phyloP scores from a whole-genome alignment of 53 echinoderm and acorn worm species.

The Henricia sp. region DNA sequence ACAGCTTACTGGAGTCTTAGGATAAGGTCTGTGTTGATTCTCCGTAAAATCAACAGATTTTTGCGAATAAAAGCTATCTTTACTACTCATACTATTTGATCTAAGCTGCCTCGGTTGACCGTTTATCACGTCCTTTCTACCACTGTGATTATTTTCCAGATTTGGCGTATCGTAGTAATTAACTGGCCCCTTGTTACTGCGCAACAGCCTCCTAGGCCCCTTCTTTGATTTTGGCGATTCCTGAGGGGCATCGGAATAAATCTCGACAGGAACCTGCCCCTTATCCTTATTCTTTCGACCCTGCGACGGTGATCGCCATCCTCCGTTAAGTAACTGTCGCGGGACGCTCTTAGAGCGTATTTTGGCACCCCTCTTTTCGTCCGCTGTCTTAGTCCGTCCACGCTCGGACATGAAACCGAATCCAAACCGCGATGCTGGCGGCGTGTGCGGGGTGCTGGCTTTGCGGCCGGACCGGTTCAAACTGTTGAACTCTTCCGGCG shows the following conservation, averaged over 20 bases:
- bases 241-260: constrained; percentile 69
- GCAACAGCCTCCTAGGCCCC: neutral
- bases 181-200: neutral
- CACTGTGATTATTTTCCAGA: neutral
- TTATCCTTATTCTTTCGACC: constrained; percentile 67
- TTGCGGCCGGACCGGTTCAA: constrained; percentile 32
- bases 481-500: constrained; percentile 56
- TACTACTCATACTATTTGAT: constrained; percentile 51
- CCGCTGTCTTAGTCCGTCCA: constrained; percentile 78
- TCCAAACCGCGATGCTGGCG: constrained; percentile 57
- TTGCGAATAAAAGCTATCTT: constrained; percentile 41
- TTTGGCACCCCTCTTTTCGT: constrained; percentile 55
- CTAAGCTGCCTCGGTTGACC: constrained; percentile 9
- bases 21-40: constrained; percentile 27
- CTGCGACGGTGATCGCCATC: constrained; percentile 79
- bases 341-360: constrained; percentile 91
- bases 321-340: constrained; percentile 83
- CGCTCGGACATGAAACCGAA: constrained; percentile 65
- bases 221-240: constrained; percentile 49
- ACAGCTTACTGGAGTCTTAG: constrained; percentile 23
- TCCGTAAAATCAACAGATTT: constrained; percentile 32
- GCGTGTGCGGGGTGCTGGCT: constrained; percentile 63
- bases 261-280: constrained; percentile 70
- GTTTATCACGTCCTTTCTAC: neutral
- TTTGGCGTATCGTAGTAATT: constrained; percentile 9